Percentiles rank a stretch among this genome's conserved stretches.
These are phyloP conservation scores for Mastigias papua DNA, from an alignment of 30 jellyfish, hydroid and myxozoan genomes.

Conservation along the genomic window DNA sequence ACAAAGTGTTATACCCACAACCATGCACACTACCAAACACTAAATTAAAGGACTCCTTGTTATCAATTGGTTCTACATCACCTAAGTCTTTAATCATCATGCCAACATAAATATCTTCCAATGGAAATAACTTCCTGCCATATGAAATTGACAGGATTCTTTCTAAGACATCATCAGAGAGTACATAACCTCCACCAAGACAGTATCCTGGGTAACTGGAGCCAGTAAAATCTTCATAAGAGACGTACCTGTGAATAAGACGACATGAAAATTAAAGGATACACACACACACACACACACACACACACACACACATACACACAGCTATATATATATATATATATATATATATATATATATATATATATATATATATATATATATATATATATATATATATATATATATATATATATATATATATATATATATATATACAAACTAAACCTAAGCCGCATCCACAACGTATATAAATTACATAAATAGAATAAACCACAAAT, in stretches of 20 bases:
- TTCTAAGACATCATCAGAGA: conserved; percentile 88
- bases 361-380: no score
- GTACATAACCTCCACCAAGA: conserved; percentile 94
- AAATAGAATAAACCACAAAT: no score
- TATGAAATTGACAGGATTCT: conserved; percentile 57
- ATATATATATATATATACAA: no score
- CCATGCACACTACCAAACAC: conserved; percentile 68
- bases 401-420: no score
- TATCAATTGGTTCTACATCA: conserved; percentile 65
- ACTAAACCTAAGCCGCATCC: no score
- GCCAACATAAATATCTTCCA: conserved; percentile 94
- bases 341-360: no score
- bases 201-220: conserved; percentile 86
- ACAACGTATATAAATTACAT: no score
- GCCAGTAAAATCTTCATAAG: conserved; percentile 72
- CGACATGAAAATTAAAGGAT: no score
- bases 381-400: no score
- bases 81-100: conserved; percentile 68
- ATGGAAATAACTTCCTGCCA: conserved; percentile 79
- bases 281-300: no score
- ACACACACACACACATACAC: no score
- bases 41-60: conserved; percentile 66
- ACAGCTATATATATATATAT: no score
- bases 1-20: conserved; percentile 65
- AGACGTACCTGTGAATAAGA: conserved; percentile 70